Conservation (phyloP, 2,113 vertebrate genomes). For the Lampris megalopsis region DNA sequence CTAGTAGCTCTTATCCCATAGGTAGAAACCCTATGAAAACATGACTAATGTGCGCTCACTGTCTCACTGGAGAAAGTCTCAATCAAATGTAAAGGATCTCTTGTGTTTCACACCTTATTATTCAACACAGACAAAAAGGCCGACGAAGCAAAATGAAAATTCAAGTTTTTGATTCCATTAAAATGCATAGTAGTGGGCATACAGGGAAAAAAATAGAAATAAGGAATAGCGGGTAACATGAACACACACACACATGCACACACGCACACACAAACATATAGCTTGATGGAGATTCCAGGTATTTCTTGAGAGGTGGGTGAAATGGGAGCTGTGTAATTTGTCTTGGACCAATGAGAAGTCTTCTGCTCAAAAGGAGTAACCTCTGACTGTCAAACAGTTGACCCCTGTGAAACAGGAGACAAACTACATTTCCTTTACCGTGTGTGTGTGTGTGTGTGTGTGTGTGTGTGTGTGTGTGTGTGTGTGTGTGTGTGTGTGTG, state of each 20-base stretch:
- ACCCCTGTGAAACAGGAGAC: slow-evolving; percentile 78
- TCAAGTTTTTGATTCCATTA: background rate
- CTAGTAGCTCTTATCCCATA: too few species aligned
- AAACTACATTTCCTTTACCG: slow-evolving; percentile 54
- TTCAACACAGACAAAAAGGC: too few species aligned
- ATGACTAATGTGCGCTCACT: too few species aligned
- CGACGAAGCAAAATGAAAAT: too few species aligned
- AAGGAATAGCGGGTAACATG: background rate
- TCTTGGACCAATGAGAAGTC: slow-evolving; percentile 59
- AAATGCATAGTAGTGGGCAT: background rate
- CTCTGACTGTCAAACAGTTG: slow-evolving; percentile 75
- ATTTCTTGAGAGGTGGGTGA: slow-evolving; percentile 57
- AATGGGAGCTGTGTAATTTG: slow-evolving; percentile 65
- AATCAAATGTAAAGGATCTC: too few species aligned
- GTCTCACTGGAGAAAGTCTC: too few species aligned
- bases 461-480: slow-evolving; percentile 24
- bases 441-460: slow-evolving; percentile 26
- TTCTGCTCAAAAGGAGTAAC: slow-evolving; percentile 68
- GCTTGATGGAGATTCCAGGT: slow-evolving; percentile 7
- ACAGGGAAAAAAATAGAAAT: background rate
- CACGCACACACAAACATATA: background rate
- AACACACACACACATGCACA: slow-evolving; percentile 4
- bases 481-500: slow-evolving; percentile 13
- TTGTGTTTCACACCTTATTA: too few species aligned
- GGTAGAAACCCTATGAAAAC: too few species aligned